Conservation (phyloP, 2,888 invertebrate species). For the Drosophila maculinotata region DNA sequence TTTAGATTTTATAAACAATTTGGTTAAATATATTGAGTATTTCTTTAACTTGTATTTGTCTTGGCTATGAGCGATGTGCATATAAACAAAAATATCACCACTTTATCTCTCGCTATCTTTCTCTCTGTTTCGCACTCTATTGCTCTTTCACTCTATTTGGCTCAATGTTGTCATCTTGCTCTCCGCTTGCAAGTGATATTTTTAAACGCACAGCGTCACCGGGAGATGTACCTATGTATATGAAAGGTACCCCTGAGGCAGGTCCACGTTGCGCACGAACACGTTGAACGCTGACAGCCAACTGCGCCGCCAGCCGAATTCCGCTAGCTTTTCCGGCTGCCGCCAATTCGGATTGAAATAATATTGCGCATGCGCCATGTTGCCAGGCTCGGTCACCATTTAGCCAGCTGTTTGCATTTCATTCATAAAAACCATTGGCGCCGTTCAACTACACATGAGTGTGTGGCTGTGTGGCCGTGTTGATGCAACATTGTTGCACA, state of each 20-base stretch:
- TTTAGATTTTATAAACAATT: constrained; percentile 30
- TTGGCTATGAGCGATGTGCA: constrained; percentile 8
- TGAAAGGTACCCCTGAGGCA: constrained; percentile 22
- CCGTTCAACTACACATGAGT: constrained; percentile 16
- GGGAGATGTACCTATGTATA: constrained; percentile 10
- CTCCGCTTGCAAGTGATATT: constrained; percentile 47
- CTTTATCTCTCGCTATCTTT: constrained; percentile 8
- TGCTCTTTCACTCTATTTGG: constrained; percentile 5
- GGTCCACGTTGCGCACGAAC: constrained; percentile 61
- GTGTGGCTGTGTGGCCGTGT: constrained; percentile 22
- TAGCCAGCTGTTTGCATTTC: constrained; percentile 50
- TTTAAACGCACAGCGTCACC: constrained; percentile 44
- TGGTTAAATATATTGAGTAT: constrained; percentile 21
- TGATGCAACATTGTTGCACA: constrained; percentile 56
- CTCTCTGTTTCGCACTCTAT: constrained; percentile 3
- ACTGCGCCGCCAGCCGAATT: constrained; percentile 69
- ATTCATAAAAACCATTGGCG: constrained; percentile 68
- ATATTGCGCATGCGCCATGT: constrained; percentile 66
- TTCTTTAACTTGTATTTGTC: constrained; percentile 15
- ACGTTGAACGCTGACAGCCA: constrained; percentile 72
- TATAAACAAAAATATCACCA: constrained; percentile 45
- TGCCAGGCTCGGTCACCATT: constrained; percentile 40
- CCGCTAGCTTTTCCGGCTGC: constrained; percentile 60
- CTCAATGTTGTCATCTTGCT: constrained; percentile 36
- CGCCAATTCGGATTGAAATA: constrained; percentile 31